Evolutionary conservation across 1,140 invertebrate species (phyloP).

Genomic region (Anagrus nilaparvatae): DNA sequence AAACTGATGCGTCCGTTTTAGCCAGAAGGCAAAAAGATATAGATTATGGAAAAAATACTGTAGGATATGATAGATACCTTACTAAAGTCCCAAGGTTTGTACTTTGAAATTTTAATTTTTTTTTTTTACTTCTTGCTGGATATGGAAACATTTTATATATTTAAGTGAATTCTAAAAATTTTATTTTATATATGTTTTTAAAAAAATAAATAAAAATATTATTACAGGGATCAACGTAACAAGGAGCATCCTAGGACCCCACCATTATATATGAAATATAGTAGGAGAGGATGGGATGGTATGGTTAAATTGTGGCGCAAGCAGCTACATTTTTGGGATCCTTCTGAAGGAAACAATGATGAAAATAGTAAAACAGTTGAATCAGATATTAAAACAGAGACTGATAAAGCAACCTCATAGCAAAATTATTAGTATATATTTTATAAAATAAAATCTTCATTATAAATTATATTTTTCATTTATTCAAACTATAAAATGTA

Average conservation of each 20-base stretch:
- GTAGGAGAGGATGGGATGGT: constrained; percentile 81
- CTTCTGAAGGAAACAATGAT: constrained; percentile 23
- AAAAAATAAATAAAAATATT: constrained; percentile 6
- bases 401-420: constrained; percentile 7
- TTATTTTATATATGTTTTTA: constrained; percentile 9
- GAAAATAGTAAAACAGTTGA: constrained; percentile 11
- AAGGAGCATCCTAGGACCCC: constrained; percentile 76
- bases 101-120: constrained; percentile 11
- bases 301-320: constrained; percentile 79
- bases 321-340: constrained; percentile 75
- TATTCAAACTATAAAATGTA: no score
- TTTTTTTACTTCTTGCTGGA: no score
- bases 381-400: constrained; percentile 8
- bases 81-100: constrained; percentile 62
- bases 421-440: constrained; percentile 6
- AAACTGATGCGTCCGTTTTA: constrained; percentile 63
- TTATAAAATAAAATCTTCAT: no score
- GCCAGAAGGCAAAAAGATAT: constrained; percentile 83
- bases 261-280: constrained; percentile 76
- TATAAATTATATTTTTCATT: no score
- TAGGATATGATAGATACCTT: constrained; percentile 74
- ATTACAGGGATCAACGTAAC: constrained; percentile 51
- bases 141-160: constrained; percentile 7
- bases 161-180: constrained; percentile 3
- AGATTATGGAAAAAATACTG: constrained; percentile 89